Conservation (phyloP, 2,113 vertebrate species). For the Zapornia atra region DNA sequence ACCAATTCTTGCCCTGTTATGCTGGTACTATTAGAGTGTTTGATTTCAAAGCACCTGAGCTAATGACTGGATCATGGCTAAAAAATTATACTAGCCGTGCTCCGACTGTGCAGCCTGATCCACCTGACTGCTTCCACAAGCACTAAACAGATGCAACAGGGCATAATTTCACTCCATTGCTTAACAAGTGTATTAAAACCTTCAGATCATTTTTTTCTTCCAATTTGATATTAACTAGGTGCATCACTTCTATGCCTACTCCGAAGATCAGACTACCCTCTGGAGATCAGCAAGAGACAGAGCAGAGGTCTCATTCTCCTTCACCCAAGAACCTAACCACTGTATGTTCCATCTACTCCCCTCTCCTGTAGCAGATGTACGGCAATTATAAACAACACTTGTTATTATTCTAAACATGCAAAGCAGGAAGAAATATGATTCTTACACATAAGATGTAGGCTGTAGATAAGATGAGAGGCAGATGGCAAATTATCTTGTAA, state of each 20-base stretch:
- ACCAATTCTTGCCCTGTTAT: background rate
- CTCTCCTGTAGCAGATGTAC: background rate
- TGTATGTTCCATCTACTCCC: background rate
- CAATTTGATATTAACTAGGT: background rate
- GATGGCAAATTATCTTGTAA: conserved; percentile 43
- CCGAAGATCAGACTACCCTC: background rate
- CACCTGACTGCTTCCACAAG: background rate
- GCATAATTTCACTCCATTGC: background rate
- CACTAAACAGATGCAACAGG: background rate
- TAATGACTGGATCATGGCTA: background rate
- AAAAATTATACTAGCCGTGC: background rate
- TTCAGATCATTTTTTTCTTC: background rate
- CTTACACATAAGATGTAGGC: conserved; percentile 41
- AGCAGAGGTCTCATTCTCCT: background rate
- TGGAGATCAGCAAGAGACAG: background rate
- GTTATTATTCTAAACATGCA: conserved; percentile 7
- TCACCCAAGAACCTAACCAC: background rate
- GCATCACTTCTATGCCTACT: background rate
- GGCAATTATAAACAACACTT: conserved; percentile 34
- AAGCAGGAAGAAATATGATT: conserved; percentile 13
- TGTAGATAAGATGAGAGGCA: conserved; percentile 34
- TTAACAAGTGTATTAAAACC: background rate
- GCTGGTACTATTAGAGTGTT: background rate
- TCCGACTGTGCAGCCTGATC: background rate
- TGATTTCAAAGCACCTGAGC: background rate